Conservation (phyloP, 2,888 invertebrate species). For the Macropis europaea region DNA sequence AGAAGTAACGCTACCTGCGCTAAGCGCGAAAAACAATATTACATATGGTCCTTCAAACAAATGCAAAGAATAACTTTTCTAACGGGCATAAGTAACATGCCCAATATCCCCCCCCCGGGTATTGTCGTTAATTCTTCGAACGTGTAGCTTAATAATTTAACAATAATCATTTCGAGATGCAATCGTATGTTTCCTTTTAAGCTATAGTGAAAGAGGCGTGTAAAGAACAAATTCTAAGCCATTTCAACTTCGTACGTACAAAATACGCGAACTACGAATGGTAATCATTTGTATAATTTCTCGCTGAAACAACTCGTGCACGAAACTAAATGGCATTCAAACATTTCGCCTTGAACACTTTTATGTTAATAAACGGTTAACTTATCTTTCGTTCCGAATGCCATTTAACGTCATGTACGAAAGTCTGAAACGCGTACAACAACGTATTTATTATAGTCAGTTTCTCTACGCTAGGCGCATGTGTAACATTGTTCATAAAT, state of each 20-base stretch:
- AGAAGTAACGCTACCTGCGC: too few species aligned
- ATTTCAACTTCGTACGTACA: conserved; percentile 4
- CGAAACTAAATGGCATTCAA: conserved; percentile 13
- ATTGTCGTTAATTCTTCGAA: conserved; percentile 28
- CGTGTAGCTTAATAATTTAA: conserved; percentile 1
- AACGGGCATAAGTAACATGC: background rate
- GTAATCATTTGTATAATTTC: background rate
- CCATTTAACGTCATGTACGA: background rate
- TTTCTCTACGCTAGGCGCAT: too few species aligned
- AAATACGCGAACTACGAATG: background rate
- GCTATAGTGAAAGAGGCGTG: background rate
- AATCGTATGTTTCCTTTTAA: conserved; percentile 2
- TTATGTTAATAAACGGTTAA: background rate
- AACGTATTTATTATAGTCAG: too few species aligned
- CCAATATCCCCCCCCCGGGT: background rate
- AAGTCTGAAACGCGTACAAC: background rate
- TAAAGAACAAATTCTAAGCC: background rate
- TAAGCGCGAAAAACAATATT: too few species aligned
- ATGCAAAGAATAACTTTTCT: too few species aligned
- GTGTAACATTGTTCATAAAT: too few species aligned
- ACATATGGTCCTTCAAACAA: too few species aligned
- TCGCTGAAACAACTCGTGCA: background rate
- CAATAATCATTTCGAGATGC: background rate
- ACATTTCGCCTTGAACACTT: background rate
- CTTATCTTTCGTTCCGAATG: background rate